phyloP scores from a whole-genome alignment of 2,797 vertebrate species.

The Leuciscus waleckii region DNA sequence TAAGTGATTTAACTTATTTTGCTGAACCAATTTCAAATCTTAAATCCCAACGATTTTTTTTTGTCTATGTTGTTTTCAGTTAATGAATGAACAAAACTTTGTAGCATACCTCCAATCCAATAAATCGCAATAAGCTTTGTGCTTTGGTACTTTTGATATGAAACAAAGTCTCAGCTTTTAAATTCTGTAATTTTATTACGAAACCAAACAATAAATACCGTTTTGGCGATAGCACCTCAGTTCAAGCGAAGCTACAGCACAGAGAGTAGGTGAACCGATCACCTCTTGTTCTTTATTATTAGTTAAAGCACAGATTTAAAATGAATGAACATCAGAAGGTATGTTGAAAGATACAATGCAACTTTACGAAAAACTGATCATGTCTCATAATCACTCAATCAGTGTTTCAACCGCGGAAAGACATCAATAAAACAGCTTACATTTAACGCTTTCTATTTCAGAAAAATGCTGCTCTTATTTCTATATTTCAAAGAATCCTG shows the following conservation, averaged over 20 bases:
- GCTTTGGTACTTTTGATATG: neutral
- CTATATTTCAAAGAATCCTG: no score
- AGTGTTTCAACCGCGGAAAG: neutral
- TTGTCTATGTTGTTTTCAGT: neutral
- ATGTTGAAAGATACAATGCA: neutral
- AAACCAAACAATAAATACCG: neutral
- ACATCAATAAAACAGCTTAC: neutral
- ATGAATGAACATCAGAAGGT: neutral
- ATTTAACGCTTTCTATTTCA: neutral
- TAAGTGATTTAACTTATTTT: neutral
- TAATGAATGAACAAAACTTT: neutral
- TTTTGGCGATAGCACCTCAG: neutral
- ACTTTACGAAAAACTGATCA: neutral
- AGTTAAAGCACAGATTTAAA: neutral
- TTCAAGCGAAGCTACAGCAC: neutral
- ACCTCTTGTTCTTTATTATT: neutral
- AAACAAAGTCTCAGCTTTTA: neutral
- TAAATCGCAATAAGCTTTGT: neutral
- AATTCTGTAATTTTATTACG: neutral
- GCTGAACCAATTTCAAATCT: neutral
- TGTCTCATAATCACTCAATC: neutral
- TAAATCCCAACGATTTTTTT: neutral
- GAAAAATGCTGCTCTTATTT: no score
- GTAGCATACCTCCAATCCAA: neutral
- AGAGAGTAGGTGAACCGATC: neutral